A percentile compares a stretch with the other conserved stretches of the same genome.
Evolutionary conservation across 2,888 invertebrate genomes (phyloP).

Genomic region (Lasioglossum marginatum): DNA sequence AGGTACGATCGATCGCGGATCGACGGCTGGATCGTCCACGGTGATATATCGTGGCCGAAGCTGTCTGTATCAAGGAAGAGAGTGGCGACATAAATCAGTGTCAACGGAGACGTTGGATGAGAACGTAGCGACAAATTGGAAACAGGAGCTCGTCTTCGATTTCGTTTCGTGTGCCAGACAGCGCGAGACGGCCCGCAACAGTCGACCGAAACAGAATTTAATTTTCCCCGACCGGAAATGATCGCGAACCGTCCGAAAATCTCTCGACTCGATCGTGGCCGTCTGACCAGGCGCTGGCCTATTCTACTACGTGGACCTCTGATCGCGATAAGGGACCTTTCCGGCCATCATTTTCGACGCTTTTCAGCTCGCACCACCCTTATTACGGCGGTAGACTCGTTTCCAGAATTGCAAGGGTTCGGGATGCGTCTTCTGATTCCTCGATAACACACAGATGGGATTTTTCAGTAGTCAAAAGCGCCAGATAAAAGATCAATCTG

Average conservation of each 20-base stretch:
- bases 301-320: conserved; percentile 11
- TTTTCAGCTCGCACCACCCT: neutral
- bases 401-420: too few species aligned
- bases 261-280: neutral
- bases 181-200: neutral
- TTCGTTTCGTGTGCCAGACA: conserved; percentile 19
- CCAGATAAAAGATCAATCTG: too few species aligned
- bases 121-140: conserved; percentile 59
- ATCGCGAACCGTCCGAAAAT: neutral
- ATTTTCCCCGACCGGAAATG: conserved; percentile 19
- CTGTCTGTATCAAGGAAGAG: conserved; percentile 21
- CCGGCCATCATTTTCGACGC: neutral
- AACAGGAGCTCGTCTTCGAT: conserved; percentile 49
- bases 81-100: conserved; percentile 58
- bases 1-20: neutral
- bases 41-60: conserved; percentile 38
- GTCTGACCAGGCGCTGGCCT: conserved; percentile 17
- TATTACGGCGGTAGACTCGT: too few species aligned
- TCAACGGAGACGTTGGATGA: conserved; percentile 48
- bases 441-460: too few species aligned
- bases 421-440: too few species aligned
- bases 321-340: neutral
- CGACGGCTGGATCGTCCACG: conserved; percentile 19
- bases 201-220: conserved; percentile 29
- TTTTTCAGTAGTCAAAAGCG: too few species aligned